Evolutionary conservation across 2,797 vertebrate genomes (phyloP).

Genomic region (Crypturellus tataupa): DNA sequence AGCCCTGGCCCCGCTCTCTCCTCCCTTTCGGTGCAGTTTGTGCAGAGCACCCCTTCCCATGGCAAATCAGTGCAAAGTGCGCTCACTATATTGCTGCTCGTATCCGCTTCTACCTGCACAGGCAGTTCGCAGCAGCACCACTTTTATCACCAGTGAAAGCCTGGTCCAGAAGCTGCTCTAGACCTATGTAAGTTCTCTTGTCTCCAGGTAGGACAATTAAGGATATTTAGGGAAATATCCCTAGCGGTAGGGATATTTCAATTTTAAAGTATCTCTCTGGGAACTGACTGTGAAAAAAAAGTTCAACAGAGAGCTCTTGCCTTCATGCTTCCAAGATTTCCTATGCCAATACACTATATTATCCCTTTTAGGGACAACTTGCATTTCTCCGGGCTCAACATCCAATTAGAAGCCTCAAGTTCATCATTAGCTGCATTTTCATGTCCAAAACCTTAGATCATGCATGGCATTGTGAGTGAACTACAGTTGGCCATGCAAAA

Average conservation of each 20-base stretch:
- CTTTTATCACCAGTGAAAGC: accelerated
- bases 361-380: background rate
- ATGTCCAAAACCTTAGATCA: background rate
- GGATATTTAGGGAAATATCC: too few relatives aligned
- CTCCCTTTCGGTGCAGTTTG: accelerated
- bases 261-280: background rate
- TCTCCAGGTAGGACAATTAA: background rate
- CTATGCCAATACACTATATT: background rate
- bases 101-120: accelerated
- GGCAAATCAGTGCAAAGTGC: background rate
- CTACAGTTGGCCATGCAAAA: background rate
- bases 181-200: accelerated
- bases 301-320: background rate
- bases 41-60: accelerated
- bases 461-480: background rate
- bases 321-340: background rate
- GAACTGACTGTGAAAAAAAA: background rate
- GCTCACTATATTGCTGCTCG: accelerated
- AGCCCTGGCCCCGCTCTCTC: accelerated
- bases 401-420: background rate
- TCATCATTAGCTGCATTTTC: background rate
- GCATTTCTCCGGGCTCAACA: background rate
- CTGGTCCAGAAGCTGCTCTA: background rate
- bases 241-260: background rate
- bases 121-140: background rate